Evolutionary conservation across 2,888 invertebrate genomes (phyloP).

Genomic region (Xestia ashworthii): DNA sequence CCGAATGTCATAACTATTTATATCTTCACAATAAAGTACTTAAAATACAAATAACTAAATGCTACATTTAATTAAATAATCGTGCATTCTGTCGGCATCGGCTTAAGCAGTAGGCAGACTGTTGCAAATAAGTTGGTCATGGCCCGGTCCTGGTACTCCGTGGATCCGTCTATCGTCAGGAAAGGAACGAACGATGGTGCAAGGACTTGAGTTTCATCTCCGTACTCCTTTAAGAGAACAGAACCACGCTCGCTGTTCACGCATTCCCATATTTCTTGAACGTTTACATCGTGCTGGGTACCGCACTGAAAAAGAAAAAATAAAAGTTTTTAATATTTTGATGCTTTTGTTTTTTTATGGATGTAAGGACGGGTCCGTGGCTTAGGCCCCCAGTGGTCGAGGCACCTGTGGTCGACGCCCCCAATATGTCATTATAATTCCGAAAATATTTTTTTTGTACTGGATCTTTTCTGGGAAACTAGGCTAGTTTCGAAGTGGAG

Average conservation of each 20-base stretch:
- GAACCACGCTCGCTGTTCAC: conserved; percentile 67
- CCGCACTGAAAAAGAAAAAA: conserved; percentile 73
- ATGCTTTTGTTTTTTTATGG: background rate
- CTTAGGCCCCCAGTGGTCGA: too few relatives aligned
- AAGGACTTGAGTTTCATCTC: conserved; percentile 70
- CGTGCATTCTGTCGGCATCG: conserved; percentile 61
- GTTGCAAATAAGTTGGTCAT: conserved; percentile 64
- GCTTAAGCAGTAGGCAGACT: conserved; percentile 67
- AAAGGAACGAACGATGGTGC: conserved; percentile 74
- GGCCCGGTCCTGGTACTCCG: conserved; percentile 61
- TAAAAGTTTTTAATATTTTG: background rate
- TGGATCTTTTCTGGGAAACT: too few relatives aligned
- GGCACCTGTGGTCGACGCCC: too few relatives aligned
- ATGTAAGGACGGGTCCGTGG: too few relatives aligned
- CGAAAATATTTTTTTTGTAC: too few relatives aligned
- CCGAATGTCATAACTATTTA: conserved; percentile 1
- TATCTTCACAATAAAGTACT: conserved; percentile 4
- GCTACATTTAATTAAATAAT: conserved; percentile 47
- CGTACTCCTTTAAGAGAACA: conserved; percentile 71
- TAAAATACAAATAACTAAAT: conserved; percentile 24
- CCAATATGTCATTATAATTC: too few relatives aligned
- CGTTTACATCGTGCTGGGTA: conserved; percentile 59
- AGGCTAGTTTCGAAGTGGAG: too few relatives aligned
- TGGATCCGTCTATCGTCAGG: conserved; percentile 69
- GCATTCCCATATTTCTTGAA: conserved; percentile 71